Conservation (phyloP, 2,888 invertebrate species). For the Eupeodes luniger region DNA sequence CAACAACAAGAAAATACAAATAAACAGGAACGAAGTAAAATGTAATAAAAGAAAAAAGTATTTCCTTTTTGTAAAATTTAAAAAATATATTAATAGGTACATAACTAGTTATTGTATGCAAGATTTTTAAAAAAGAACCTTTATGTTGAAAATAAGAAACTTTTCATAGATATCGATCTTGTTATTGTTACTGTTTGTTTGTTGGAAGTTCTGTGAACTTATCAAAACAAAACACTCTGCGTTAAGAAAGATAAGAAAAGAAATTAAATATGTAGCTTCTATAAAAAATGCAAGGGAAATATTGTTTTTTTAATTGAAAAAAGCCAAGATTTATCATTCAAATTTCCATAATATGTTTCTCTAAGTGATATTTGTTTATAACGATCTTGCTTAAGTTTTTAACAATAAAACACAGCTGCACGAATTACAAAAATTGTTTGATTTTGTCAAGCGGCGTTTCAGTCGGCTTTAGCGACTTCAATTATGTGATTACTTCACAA, state of each 20-base stretch:
- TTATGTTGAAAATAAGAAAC: constrained; percentile 26
- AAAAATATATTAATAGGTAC: constrained; percentile 1
- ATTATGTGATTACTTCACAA: too few species aligned
- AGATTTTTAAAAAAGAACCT: background rate
- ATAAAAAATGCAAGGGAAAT: background rate
- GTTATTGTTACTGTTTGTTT: constrained; percentile 30
- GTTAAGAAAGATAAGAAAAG: background rate
- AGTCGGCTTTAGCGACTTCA: too few species aligned
- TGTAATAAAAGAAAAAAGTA: constrained; percentile 35
- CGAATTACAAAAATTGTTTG: background rate
- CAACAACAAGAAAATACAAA: constrained; percentile 50
- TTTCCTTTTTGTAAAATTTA: background rate
- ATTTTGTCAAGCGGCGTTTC: background rate
- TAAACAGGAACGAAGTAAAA: constrained; percentile 69
- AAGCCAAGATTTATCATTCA: background rate
- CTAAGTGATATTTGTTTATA: constrained; percentile 28
- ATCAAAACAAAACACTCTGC: background rate
- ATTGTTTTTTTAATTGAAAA: background rate
- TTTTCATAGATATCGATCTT: constrained; percentile 32
- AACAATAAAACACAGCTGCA: constrained; percentile 43
- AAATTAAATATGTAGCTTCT: background rate
- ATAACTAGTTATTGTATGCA: constrained; percentile 39
- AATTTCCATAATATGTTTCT: constrained; percentile 10
- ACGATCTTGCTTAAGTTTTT: constrained; percentile 35
- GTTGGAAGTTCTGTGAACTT: constrained; percentile 49